Base-by-base conservation (phyloP, 2,888 invertebrate species). In the Creontiades dilutus region DNA sequence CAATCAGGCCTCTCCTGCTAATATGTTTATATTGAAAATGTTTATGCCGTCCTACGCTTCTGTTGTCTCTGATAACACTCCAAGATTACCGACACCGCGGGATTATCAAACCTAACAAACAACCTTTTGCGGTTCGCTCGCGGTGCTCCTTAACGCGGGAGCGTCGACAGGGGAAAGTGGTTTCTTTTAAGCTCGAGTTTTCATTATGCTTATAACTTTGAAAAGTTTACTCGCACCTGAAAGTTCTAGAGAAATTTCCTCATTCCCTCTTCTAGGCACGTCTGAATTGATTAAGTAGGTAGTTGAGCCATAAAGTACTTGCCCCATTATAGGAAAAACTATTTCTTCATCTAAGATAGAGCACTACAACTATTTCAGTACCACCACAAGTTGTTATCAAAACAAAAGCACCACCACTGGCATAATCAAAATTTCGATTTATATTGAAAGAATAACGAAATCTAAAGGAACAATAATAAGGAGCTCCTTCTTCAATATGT, bases 1-100 rank as follows among this genome's bases (percentile, higher is more conserved):
- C 88, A 88, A 88, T 88, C 88, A 28, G 78, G 27, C n/a, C 13
- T 28, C 80, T 76, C 52, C 88, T 46, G n/a, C 88, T 88, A 88
- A 88, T 88, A 88, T 88, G 88, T 88, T 87, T 88, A 88, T 78
- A 78, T 76, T 88, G 88, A 88, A 88, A 88, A 88, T 88, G 88
- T 88, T 88, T 88, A 88, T 88, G 76, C 88, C 88, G 48, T 27
- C 86, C 47, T 82, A 11, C 68, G 48, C 78, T 46, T 55, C 78
- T 88, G 88, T 88, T 88, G 88, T 88, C 88, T 88, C 88, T 88
- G 78, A 88, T 88, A 88, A 88, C 88, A 88, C 78, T 88, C 78
- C 88, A 88, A 88, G 88, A 88, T 88, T 88, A 88, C 88, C 88
- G 88, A 88, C 88, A 88, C 88, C 88, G 88, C 76, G 19, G 88